A percentile compares a stretch with the other conserved stretches of the same genome.
phyloP scores from a whole-genome alignment of 1,140 invertebrate species.

The Drosophila paulistorum region DNA sequence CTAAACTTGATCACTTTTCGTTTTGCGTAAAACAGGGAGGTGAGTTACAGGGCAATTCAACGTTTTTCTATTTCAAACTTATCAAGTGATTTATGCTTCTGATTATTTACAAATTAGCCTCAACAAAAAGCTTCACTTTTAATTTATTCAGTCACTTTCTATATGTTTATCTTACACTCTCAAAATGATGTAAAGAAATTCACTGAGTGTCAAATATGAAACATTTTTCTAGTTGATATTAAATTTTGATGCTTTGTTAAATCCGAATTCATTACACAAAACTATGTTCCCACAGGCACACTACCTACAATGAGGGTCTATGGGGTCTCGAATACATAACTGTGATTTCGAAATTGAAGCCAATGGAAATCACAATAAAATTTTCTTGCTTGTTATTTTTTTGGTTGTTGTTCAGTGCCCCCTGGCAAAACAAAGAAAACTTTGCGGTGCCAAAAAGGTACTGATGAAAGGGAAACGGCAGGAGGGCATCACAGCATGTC shows the following conservation, averaged over 20 bases:
- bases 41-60: too few species aligned
- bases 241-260: not conserved
- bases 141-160: too few species aligned
- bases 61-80: too few species aligned
- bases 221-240: not conserved
- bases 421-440: constrained; percentile 59
- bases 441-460: constrained; percentile 27
- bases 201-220: too few species aligned
- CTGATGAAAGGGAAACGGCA: not conserved
- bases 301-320: not conserved
- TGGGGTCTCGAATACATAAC: not conserved
- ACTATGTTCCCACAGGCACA: not conserved
- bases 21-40: too few species aligned
- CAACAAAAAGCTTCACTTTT: too few species aligned
- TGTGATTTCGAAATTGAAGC: constrained; percentile 33
- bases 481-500: constrained; percentile 48
- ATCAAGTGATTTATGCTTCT: too few species aligned
- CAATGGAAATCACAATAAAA: constrained; percentile 76
- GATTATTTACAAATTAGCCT: too few species aligned
- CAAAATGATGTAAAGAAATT: too few species aligned
- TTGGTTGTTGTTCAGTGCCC: constrained; percentile 1
- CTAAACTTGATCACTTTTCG: too few species aligned
- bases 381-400: constrained; percentile 32
- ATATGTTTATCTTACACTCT: too few species aligned
- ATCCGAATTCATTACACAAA: not conserved